A percentile compares a stretch with the other conserved stretches of the same genome.
Evolutionary conservation across 2,113 vertebrate genomes (phyloP).

Genomic region (Nicator chloris): DNA sequence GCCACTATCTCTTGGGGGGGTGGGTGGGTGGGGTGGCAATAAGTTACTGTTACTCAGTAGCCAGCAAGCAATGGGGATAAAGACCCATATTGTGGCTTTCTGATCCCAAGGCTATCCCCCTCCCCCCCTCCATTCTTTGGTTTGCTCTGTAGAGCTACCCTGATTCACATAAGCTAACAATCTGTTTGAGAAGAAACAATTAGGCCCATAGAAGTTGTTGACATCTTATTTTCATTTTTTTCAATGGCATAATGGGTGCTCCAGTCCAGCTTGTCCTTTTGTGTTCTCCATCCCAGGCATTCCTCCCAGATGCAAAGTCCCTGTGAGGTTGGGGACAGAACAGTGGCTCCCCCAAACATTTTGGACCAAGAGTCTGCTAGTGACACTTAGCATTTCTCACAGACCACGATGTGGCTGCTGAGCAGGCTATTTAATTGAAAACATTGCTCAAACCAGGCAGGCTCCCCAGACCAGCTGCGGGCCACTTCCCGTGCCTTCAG

Average conservation of each 20-base stretch:
- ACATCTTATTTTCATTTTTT: slow-evolving; percentile 37
- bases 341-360: neutral
- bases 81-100: slow-evolving; percentile 1
- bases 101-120: slow-evolving; percentile 18
- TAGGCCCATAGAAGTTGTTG: slow-evolving; percentile 25
- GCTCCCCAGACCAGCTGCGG: neutral
- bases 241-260: neutral
- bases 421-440: slow-evolving; percentile 36
- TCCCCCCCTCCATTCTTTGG: slow-evolving; percentile 3
- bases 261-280: neutral
- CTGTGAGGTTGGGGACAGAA: neutral
- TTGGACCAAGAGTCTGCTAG: neutral
- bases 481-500: neutral
- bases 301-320: neutral
- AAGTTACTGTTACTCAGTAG: slow-evolving; percentile 29
- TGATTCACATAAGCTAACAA: slow-evolving; percentile 43
- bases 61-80: neutral
- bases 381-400: neutral
- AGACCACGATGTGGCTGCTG: neutral
- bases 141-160: slow-evolving; percentile 1
- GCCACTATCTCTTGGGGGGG: neutral
- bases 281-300: neutral
- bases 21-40: neutral
- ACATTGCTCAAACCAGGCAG: neutral
- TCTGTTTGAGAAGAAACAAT: slow-evolving; percentile 47